phyloP scores from a whole-genome alignment of 1,140 invertebrate genomes.

The Lucilia sericata region DNA sequence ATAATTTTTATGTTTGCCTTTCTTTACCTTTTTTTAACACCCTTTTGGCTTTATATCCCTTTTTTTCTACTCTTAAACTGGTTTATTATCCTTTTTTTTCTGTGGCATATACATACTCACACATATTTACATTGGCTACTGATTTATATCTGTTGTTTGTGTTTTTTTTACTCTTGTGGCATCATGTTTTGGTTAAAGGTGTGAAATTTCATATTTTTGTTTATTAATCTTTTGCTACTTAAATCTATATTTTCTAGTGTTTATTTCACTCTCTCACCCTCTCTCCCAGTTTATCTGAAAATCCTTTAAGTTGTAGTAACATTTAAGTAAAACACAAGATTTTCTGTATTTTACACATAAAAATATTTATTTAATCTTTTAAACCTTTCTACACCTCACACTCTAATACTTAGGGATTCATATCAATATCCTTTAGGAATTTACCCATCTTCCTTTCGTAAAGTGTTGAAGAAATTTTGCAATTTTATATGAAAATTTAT shows the following conservation, averaged over 20 bases:
- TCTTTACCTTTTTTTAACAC: slow-evolving; percentile 4
- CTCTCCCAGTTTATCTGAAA: background rate
- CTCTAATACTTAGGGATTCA: background rate
- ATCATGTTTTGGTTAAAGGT: slow-evolving; percentile 41
- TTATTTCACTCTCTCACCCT: background rate
- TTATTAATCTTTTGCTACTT: slow-evolving; percentile 40
- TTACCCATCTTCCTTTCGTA: background rate
- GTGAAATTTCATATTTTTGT: slow-evolving; percentile 42
- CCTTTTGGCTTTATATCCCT: background rate
- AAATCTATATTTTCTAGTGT: background rate
- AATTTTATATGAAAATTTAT: background rate
- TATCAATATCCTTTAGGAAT: background rate
- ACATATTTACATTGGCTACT: slow-evolving; percentile 22
- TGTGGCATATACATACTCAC: background rate
- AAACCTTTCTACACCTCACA: background rate
- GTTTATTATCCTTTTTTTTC: slow-evolving; percentile 30
- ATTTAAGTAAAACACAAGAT: background rate
- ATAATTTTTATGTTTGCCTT: background rate
- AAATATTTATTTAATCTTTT: background rate
- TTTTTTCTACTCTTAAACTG: background rate
- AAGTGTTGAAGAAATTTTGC: background rate
- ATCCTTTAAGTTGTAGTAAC: background rate
- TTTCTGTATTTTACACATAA: background rate
- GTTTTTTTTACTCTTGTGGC: background rate
- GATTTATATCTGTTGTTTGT: background rate